Conservation (phyloP, 2,797 vertebrate genomes). For the Enteromius thamalakanensis region DNA sequence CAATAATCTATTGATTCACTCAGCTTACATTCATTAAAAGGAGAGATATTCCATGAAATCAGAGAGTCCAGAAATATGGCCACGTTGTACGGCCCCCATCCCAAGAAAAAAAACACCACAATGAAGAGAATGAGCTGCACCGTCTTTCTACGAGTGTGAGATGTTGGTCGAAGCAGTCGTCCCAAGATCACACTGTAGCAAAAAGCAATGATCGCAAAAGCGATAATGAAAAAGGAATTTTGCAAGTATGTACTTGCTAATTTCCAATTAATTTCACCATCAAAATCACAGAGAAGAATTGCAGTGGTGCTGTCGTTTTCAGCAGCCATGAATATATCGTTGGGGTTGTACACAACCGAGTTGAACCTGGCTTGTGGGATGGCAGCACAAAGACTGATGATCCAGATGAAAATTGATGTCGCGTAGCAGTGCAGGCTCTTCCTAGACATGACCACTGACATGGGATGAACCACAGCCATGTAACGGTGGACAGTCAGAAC, state of each 20-base stretch:
- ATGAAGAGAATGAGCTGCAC: conserved; percentile 88
- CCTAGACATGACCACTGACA: conserved; percentile 76
- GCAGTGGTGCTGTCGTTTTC: not conserved
- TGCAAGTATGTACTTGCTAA: conserved; percentile 79
- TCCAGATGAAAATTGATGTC: conserved; percentile 78
- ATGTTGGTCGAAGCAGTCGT: conserved; percentile 77
- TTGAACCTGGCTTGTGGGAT: conserved; percentile 76
- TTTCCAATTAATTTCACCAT: conserved; percentile 58
- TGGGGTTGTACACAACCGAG: not conserved
- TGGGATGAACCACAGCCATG: conserved; percentile 82
- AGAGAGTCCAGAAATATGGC: conserved; percentile 79
- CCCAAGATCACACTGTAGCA: conserved; percentile 86
- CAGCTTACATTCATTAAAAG: conserved; percentile 63
- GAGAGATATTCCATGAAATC: not conserved
- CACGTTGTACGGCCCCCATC: conserved; percentile 91
- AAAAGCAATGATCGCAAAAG: conserved; percentile 78
- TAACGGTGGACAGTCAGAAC: conserved; percentile 89
- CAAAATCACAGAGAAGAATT: conserved; percentile 69
- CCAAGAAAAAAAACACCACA: conserved; percentile 86
- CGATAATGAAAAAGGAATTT: conserved; percentile 82
- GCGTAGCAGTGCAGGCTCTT: conserved; percentile 66
- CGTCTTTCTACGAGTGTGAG: conserved; percentile 81
- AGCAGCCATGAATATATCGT: fast-evolving
- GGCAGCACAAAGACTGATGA: conserved; percentile 74
- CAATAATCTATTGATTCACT: conserved; percentile 65